A percentile compares a stretch with the other conserved stretches of the same genome.
Conservation (phyloP, 1,140 invertebrate genomes). For the Drosophila ananassae region DNA sequence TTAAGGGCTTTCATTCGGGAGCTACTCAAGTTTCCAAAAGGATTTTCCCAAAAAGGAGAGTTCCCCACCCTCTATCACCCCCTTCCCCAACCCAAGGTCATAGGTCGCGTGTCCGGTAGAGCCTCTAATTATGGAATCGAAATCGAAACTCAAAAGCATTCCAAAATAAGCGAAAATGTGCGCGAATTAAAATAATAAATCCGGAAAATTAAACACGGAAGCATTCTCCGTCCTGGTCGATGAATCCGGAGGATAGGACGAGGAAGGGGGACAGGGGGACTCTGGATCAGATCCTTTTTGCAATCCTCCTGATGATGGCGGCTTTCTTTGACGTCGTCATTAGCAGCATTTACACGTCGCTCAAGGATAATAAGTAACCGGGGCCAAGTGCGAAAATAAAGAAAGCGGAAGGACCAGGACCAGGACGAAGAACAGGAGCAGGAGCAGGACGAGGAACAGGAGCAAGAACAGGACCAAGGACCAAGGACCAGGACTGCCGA, state of each 20-base stretch:
- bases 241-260: background rate
- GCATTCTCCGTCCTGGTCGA: conserved; percentile 5
- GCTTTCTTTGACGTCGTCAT: conserved; percentile 72
- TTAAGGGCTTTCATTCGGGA: conserved; percentile 53
- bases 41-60: background rate
- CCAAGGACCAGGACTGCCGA: conserved; percentile 20
- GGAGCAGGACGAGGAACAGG: too few relatives aligned
- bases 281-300: conserved; percentile 45
- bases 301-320: conserved; percentile 39
- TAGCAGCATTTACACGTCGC: conserved; percentile 80
- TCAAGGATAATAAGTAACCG: conserved; percentile 75
- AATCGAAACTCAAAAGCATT: conserved; percentile 59
- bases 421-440: too few relatives aligned
- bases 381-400: conserved; percentile 60
- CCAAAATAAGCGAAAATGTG: conserved; percentile 41
- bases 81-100: background rate
- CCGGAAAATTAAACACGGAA: conserved; percentile 66
- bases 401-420: conserved; percentile 8
- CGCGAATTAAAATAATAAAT: conserved; percentile 83
- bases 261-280: too few relatives aligned
- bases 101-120: conserved; percentile 1
- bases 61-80: too few relatives aligned
- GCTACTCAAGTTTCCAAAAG: background rate
- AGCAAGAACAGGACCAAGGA: too few relatives aligned
- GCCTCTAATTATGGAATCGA: conserved; percentile 67